These are phyloP conservation scores for Tetramorium parvispinum DNA, from an alignment of 1,140 invertebrate genomes.

Conservation along the genomic window DNA sequence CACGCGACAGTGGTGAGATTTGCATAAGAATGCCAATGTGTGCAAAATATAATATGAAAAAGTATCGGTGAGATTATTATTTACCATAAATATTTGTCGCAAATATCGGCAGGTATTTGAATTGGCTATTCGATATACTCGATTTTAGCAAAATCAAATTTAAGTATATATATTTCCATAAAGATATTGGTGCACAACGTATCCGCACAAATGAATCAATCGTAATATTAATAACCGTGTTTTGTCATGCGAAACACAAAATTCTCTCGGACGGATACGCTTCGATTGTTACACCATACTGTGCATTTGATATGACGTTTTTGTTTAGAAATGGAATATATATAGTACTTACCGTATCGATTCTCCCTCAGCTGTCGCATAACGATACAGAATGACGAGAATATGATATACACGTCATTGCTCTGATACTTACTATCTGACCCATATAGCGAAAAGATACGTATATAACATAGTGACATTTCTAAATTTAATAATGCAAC, in stretches of 20 bases:
- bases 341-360: constrained; percentile 51
- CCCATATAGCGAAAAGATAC: constrained; percentile 3
- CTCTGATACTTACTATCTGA: constrained; percentile 37
- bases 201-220: constrained; percentile 14
- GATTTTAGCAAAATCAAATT: constrained; percentile 3
- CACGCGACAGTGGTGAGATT: not conserved
- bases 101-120: not conserved
- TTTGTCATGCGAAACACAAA: not conserved
- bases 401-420: constrained; percentile 21
- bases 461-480: not conserved
- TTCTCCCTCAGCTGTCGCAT: not conserved
- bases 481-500: constrained; percentile 14
- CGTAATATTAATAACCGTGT: not conserved
- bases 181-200: not conserved
- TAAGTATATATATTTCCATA: not conserved
- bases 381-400: constrained; percentile 1
- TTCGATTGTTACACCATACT: not conserved
- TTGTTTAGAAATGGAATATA: constrained; percentile 8
- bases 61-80: not conserved
- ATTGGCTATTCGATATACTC: not conserved
- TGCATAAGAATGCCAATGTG: not conserved
- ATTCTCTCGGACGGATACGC: not conserved
- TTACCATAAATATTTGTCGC: not conserved
- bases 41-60: not conserved
- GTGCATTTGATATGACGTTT: not conserved